These are phyloP conservation scores for Archocentrus centrarchus DNA, from an alignment of 2,113 vertebrate genomes.

Conservation along the genomic window DNA sequence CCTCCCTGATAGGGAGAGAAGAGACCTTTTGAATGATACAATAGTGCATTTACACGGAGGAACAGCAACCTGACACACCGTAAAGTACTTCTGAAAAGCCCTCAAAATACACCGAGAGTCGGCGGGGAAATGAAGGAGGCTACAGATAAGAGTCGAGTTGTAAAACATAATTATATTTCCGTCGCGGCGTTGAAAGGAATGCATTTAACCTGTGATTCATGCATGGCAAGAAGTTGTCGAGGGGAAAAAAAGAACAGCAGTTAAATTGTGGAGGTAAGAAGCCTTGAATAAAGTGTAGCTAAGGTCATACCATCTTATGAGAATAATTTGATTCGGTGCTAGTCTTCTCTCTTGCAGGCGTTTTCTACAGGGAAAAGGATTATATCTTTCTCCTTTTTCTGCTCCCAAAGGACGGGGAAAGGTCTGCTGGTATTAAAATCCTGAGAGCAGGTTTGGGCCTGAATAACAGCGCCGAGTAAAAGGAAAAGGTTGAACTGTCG, in stretches of 20 bases:
- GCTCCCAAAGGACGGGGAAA: slow-evolving; percentile 72
- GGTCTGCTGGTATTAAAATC: slow-evolving; percentile 68
- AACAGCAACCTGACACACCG: slow-evolving; percentile 65
- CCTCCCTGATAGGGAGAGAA: slow-evolving; percentile 36
- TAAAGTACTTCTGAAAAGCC: slow-evolving; percentile 77
- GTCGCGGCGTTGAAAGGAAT: slow-evolving; percentile 74
- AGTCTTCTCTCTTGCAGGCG: slow-evolving; percentile 57
- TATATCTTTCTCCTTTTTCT: slow-evolving; percentile 65
- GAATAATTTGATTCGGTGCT: slow-evolving; percentile 70
- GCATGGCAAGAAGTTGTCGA: slow-evolving; percentile 72
- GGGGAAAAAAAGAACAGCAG: slow-evolving; percentile 54
- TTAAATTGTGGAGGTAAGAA: slow-evolving; percentile 75
- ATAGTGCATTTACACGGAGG: slow-evolving; percentile 68
- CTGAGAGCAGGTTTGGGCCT: slow-evolving; percentile 60
- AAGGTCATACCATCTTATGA: slow-evolving; percentile 72
- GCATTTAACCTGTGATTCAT: slow-evolving; percentile 83
- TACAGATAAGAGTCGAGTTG: slow-evolving; percentile 80
- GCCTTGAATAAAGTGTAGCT: slow-evolving; percentile 74
- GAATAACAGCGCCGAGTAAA: slow-evolving; percentile 50
- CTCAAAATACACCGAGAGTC: slow-evolving; percentile 67
- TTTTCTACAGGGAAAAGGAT: slow-evolving; percentile 74
- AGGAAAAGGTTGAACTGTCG: slow-evolving; percentile 43
- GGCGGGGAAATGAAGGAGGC: slow-evolving; percentile 69
- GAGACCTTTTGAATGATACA: slow-evolving; percentile 73
- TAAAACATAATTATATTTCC: slow-evolving; percentile 84